These are phyloP conservation scores for Eupsittula cactorum DNA, from an alignment of 2,113 vertebrate species.

Conservation along the genomic window DNA sequence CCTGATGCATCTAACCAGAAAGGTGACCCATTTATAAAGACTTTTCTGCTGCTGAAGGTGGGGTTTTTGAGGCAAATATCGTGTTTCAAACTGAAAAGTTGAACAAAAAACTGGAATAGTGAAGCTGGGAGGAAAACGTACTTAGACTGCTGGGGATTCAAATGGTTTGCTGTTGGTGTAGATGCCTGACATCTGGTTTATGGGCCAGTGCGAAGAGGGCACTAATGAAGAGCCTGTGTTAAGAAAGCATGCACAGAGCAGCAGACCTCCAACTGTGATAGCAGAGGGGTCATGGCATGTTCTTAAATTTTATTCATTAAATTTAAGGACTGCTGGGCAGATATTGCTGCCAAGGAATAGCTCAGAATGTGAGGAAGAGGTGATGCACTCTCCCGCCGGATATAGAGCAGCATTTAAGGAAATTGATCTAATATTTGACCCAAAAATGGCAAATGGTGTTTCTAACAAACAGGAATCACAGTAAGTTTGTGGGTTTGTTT, in stretches of 20 bases:
- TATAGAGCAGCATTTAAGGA: neutral
- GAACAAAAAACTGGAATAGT: neutral
- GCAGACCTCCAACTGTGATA: neutral
- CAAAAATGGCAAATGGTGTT: neutral
- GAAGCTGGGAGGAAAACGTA: neutral
- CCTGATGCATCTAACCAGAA: neutral
- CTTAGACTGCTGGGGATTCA: neutral
- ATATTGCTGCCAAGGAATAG: neutral
- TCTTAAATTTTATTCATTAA: neutral
- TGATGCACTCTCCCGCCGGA: fast-evolving
- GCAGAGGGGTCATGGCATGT: neutral
- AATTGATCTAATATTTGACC: neutral
- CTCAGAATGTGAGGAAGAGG: neutral
- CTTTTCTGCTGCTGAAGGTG: neutral
- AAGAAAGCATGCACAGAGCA: neutral
- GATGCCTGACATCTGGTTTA: neutral
- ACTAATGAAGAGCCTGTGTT: neutral
- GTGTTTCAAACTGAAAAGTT: neutral
- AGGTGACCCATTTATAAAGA: neutral
- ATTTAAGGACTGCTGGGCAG: neutral
- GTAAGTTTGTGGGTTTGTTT: neutral
- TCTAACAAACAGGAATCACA: neutral
- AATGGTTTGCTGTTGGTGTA: neutral
- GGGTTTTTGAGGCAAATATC: neutral
- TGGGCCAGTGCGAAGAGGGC: neutral